Base-by-base conservation (phyloP, 2,113 vertebrate genomes). In the Desmodus rotundus region DNA sequence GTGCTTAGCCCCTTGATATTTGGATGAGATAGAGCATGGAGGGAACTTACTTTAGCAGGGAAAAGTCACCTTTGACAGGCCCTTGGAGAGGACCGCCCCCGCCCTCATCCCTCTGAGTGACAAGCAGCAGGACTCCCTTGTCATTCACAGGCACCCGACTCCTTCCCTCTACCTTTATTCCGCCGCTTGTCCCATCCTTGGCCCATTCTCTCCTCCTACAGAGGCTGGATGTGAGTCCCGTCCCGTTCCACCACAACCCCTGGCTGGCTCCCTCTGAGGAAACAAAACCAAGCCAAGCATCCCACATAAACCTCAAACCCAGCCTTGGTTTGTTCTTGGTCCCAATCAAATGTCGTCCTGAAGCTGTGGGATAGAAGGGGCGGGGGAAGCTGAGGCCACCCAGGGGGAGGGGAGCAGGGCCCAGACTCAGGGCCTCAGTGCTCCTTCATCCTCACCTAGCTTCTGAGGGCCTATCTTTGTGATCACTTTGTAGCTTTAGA, bases 251-350 rank as follows among this genome's bases (percentile, higher is more conserved):
- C 36, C 61, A 14, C 72, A 67, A 31, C 54, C 56, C 65, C 28
- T 5, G 3, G 15, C 85, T 41, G 54, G 41, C 88, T 92, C 38
- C 54, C 67, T 82, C 89, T 5, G 47, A 74, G 78, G 45, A 96
- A 73, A 61, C 33, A 38, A 87, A 80, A 70, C 73, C 78, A 68
- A 85, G 74, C 68, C 90, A 67, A 31, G 26, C 31, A 22, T 84
- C 76, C 47, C 43, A 91, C 82, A 87, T 13, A 96, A 87, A 84
- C 93, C 93, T 91, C 82, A 87, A 31, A 43, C 47, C 74, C 43
- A 92, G n/a, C 61, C 63, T 65, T 63, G 68, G 89, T 89, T 58
- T 81, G 78, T 33, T 76, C 88, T 87, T 15, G 2, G 68, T 73
- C 22, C 31, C 77, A 65, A 45, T 80, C 52, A 67, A 31, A 70